phyloP scores from a whole-genome alignment of 1,140 invertebrate genomes.

The Hetaerina americana region DNA sequence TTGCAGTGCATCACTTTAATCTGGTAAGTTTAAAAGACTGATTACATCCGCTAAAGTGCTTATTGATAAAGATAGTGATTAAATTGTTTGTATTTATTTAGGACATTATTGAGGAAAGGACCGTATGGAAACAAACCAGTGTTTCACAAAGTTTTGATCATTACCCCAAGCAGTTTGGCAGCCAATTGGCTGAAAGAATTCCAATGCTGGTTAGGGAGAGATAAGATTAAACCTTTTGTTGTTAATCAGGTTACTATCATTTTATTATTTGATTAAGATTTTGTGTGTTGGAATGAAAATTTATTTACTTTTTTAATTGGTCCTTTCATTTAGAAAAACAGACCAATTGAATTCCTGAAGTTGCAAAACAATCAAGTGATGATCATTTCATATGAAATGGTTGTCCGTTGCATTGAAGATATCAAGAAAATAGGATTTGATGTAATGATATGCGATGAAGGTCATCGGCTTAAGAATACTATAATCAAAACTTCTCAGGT shows the following conservation, averaged over 20 bases:
- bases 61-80: slow-evolving; percentile 2
- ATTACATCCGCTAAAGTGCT: slow-evolving; percentile 1
- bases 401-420: slow-evolving; percentile 40
- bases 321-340: slow-evolving; percentile 29
- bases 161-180: slow-evolving; percentile 54
- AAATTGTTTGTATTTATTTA: slow-evolving; percentile 21
- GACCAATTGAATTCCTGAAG: slow-evolving; percentile 40
- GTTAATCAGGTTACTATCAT: slow-evolving; percentile 33
- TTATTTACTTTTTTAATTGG: not conserved
- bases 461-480: slow-evolving; percentile 49
- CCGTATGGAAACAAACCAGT: slow-evolving; percentile 43
- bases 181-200: slow-evolving; percentile 59
- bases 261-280: slow-evolving; percentile 2
- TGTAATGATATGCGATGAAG: slow-evolving; percentile 52
- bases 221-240: slow-evolving; percentile 42
- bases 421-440: slow-evolving; percentile 45
- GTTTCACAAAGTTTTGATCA: slow-evolving; percentile 42
- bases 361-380: slow-evolving; percentile 37
- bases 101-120: slow-evolving; percentile 50
- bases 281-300: slow-evolving; percentile 2
- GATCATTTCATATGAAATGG: slow-evolving; percentile 63
- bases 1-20: slow-evolving; percentile 61
- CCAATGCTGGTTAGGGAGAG: slow-evolving; percentile 48
- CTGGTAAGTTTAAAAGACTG: slow-evolving; percentile 32
- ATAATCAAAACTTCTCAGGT: slow-evolving; percentile 44